Conservation (phyloP, 2,797 vertebrate genomes). For the Halcyon badia region DNA sequence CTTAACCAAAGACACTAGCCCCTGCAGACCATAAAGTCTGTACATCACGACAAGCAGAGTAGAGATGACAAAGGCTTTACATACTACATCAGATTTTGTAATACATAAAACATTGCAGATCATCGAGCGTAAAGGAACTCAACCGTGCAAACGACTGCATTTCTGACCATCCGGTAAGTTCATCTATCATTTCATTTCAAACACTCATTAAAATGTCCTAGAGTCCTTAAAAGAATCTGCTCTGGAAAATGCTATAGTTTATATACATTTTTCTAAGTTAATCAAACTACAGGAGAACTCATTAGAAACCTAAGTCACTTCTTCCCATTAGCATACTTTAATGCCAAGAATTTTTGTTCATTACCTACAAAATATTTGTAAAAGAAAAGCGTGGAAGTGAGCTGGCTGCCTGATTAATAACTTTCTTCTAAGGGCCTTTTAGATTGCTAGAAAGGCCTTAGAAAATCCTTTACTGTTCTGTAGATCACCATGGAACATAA, state of each 20-base stretch:
- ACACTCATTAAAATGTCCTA: neutral
- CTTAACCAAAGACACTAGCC: neutral
- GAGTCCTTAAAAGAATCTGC: neutral
- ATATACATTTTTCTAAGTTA: fast-evolving
- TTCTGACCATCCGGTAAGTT: neutral
- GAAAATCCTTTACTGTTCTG: neutral
- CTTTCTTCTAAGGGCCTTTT: neutral
- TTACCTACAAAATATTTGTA: neutral
- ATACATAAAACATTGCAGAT: neutral
- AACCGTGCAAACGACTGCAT: neutral
- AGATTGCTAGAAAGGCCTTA: neutral
- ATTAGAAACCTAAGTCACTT: neutral
- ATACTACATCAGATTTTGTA: neutral
- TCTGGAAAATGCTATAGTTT: neutral
- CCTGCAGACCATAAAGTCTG: neutral
- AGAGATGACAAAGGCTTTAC: neutral
- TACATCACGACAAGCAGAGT: neutral
- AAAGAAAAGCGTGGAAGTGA: neutral
- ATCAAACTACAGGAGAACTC: neutral
- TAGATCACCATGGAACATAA: neutral
- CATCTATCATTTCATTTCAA: neutral
- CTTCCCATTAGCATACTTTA: neutral
- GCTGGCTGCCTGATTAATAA: neutral
- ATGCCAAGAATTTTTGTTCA: neutral
- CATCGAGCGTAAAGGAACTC: neutral